phyloP scores from a whole-genome alignment of 2,888 invertebrate genomes.

The Incurvaria masculella region DNA sequence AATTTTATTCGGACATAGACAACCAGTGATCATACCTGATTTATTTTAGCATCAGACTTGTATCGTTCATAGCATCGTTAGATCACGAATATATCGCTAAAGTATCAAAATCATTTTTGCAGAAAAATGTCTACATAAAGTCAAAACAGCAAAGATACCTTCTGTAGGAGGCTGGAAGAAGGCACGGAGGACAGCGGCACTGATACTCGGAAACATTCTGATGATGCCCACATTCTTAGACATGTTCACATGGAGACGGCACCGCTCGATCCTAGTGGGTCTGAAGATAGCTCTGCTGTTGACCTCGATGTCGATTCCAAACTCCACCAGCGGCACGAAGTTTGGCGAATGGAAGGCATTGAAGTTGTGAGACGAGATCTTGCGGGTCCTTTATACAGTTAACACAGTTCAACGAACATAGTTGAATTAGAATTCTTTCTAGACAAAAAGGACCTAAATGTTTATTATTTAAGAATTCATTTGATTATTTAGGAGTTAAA shows the following conservation, averaged over 20 bases:
- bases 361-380: constrained; percentile 67
- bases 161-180: constrained; percentile 73
- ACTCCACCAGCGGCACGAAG: constrained; percentile 73
- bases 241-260: constrained; percentile 68
- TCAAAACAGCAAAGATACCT: constrained; percentile 34
- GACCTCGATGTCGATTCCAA: constrained; percentile 77
- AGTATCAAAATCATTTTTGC: too few relatives aligned
- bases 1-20: too few relatives aligned
- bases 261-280: constrained; percentile 51
- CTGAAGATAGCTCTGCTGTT: constrained; percentile 44
- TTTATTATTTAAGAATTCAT: too few relatives aligned
- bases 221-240: constrained; percentile 84
- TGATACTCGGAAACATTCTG: constrained; percentile 90
- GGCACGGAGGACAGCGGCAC: constrained; percentile 67
- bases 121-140: too few relatives aligned
- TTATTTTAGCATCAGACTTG: too few relatives aligned
- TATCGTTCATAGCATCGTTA: too few relatives aligned
- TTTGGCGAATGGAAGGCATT: constrained; percentile 89
- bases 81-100: too few relatives aligned
- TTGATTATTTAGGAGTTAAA: too few relatives aligned
- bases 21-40: too few relatives aligned
- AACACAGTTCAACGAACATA: too few relatives aligned
- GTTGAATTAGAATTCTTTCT: too few relatives aligned
- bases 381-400: constrained; percentile 77
- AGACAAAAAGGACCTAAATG: too few relatives aligned